A percentile compares a stretch with the other conserved stretches of the same genome.
These are phyloP conservation scores for Lobophora halterata DNA, from an alignment of 2,888 invertebrate species.

Conservation along the genomic window DNA sequence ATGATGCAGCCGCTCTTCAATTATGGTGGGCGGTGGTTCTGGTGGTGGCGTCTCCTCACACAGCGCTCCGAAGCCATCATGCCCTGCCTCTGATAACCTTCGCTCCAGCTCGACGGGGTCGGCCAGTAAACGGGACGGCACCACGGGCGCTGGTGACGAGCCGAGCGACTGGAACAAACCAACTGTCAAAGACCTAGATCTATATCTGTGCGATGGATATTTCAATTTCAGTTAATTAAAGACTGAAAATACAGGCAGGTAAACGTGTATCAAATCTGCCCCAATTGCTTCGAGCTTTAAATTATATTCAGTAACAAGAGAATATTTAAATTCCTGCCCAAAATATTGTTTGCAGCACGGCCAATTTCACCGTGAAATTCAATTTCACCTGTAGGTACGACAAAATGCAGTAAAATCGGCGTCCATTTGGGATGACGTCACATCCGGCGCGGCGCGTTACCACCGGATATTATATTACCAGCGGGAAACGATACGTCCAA, in stretches of 20 bases:
- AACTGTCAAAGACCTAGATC: neutral
- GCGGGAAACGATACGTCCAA: slow-evolving; percentile 10
- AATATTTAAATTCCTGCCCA: too few species aligned
- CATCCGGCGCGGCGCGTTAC: slow-evolving; percentile 9
- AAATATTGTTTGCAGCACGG: too few species aligned
- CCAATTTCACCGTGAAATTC: too few species aligned
- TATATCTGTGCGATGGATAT: too few species aligned
- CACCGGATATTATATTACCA: slow-evolving; percentile 16
- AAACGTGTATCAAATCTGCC: too few species aligned
- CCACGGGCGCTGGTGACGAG: slow-evolving; percentile 88
- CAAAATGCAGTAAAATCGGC: slow-evolving; percentile 11
- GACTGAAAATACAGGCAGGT: too few species aligned
- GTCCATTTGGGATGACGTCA: slow-evolving; percentile 19
- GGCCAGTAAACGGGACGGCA: slow-evolving; percentile 90
- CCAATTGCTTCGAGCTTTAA: too few species aligned
- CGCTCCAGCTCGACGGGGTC: slow-evolving; percentile 92
- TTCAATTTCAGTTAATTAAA: too few species aligned
- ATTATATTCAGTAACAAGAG: too few species aligned
- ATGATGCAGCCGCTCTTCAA: slow-evolving; percentile 68
- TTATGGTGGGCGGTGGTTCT: slow-evolving; percentile 67
- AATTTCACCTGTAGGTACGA: neutral
- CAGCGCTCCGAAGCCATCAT: slow-evolving; percentile 69
- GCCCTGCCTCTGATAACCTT: slow-evolving; percentile 82
- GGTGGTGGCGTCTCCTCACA: slow-evolving; percentile 63
- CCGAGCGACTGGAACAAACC: slow-evolving; percentile 79